These are phyloP conservation scores for Leptinotarsa rubiginosa DNA, from an alignment of 2,888 invertebrate species.

Conservation along the genomic window DNA sequence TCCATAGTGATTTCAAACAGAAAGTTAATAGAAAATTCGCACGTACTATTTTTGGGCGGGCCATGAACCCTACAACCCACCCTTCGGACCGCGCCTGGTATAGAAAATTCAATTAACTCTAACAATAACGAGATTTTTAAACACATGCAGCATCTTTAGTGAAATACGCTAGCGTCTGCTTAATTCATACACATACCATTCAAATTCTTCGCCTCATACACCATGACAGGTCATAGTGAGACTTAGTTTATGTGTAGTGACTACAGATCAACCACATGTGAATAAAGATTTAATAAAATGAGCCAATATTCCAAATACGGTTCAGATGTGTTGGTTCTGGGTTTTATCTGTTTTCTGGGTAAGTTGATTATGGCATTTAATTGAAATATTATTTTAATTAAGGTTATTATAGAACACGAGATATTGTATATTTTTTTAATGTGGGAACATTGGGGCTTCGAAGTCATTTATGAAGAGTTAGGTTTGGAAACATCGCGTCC, in stretches of 20 bases:
- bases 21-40: too few species aligned
- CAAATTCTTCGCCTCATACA: slow-evolving; percentile 30
- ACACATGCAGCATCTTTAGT: slow-evolving; percentile 7
- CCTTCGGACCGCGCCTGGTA: too few species aligned
- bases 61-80: too few species aligned
- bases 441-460: too few species aligned
- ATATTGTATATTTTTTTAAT: too few species aligned
- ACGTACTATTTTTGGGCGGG: too few species aligned
- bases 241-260: slow-evolving; percentile 4
- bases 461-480: too few species aligned
- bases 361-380: neutral
- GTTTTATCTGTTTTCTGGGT: slow-evolving; percentile 11
- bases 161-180: slow-evolving; percentile 34
- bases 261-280: neutral
- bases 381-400: neutral
- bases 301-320: neutral
- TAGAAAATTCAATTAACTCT: neutral
- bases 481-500: too few species aligned
- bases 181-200: slow-evolving; percentile 37
- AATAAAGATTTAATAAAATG: neutral
- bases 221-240: slow-evolving; percentile 3
- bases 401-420: too few species aligned
- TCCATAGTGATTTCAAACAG: too few species aligned
- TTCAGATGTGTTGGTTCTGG: neutral
- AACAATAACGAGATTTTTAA: slow-evolving; percentile 20